Conservation (phyloP, 1,140 invertebrate genomes). For the Anoplolepis gracilipes region DNA sequence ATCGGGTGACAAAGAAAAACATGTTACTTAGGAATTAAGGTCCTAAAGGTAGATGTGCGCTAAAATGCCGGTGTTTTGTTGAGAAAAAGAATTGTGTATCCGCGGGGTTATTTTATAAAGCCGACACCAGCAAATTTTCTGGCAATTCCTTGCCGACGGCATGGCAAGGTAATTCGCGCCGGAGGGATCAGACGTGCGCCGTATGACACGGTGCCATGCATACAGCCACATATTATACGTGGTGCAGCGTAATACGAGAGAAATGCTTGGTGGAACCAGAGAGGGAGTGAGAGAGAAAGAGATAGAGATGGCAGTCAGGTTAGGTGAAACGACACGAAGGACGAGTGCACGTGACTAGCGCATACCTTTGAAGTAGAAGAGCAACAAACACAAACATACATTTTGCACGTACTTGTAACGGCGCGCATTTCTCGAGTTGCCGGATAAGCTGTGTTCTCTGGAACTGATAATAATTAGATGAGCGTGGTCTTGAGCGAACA, state of each 20-base stretch:
- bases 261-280: slow-evolving; percentile 36
- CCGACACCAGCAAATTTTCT: slow-evolving; percentile 42
- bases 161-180: slow-evolving; percentile 44
- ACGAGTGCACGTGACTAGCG: slow-evolving; percentile 46
- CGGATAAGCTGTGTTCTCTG: slow-evolving; percentile 51
- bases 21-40: too few relatives aligned
- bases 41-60: not conserved
- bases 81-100: slow-evolving; percentile 39
- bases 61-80: not conserved
- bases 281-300: slow-evolving; percentile 2
- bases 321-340: slow-evolving; percentile 40
- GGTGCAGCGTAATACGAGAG: slow-evolving; percentile 48
- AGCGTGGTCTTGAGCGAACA: slow-evolving; percentile 38
- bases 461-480: slow-evolving; percentile 63
- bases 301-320: slow-evolving; percentile 16
- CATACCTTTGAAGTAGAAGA: slow-evolving; percentile 22
- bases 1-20: not conserved
- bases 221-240: slow-evolving; percentile 57
- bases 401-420: slow-evolving; percentile 27
- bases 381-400: not conserved
- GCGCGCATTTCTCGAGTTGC: slow-evolving; percentile 44
- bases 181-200: slow-evolving; percentile 58
- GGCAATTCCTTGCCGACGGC: slow-evolving; percentile 51
- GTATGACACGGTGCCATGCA: slow-evolving; percentile 46
- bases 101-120: slow-evolving; percentile 33